Evolutionary conservation across 2,888 invertebrate species (phyloP), one percentile per base, ranked within the genome.

Genomic region (Sarcophaga subvicina): DNA sequence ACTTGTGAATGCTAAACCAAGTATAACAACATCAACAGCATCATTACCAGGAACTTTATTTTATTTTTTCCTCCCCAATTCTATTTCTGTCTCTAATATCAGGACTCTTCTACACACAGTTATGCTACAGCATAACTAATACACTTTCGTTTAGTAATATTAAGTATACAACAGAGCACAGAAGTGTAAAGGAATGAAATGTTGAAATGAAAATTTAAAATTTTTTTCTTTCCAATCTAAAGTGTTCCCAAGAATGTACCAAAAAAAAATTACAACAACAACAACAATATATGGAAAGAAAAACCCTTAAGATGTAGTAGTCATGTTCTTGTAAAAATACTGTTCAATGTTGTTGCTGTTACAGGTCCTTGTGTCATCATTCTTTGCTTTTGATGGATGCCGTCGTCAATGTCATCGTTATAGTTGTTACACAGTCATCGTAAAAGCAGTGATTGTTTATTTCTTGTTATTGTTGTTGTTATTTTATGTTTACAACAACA

Each of bases 1-100:
- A 66, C 27, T 45, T 22, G 20, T 47, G 20, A 72, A 60, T 20
- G 37, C 60, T 60, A 80, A 80, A 60, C 80, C 80, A 67, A 75
- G 80, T 73, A 20, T 62, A 80, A 80, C 60, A 73, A 73, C 20
- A 63, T 75, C 73, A 73, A 80, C 80, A 80, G 60, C 80, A 49
- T 73, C 73, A 80, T 80, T 80, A 80, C 20, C 76, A 81, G 76
- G 37, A 70, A 67, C 73, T 73, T 17, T 37, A 37, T 37, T 37
- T 37, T 37, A 37, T 37, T 37, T 37, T 37, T 37, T 2, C 2
- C 37, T 37, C 8, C 8, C 8, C 37, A 37, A 37, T 37, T 37
- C 10, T 37, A 10, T 37, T 37, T 37, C 8, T 37, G 17, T 73
- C 25, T 47, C 45, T 73, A 22, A 60, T 45, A 14, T 62, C 62